A percentile compares a stretch with the other conserved stretches of the same genome.
These are phyloP conservation scores for Malacoraja senta DNA, from an alignment of 2,797 vertebrate species.

Conservation along the genomic window DNA sequence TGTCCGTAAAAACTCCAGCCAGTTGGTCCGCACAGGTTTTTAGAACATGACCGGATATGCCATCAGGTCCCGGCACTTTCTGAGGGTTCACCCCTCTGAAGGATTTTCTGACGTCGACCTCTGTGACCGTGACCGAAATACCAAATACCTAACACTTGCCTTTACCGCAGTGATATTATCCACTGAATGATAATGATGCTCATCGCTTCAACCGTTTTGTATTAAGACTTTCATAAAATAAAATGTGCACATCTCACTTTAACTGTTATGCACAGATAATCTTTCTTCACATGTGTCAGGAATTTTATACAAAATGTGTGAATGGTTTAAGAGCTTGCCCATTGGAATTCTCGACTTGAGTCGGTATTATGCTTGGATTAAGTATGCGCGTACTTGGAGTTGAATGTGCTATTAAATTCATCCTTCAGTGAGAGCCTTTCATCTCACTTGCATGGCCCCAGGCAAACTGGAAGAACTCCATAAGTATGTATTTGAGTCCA, in stretches of 20 bases:
- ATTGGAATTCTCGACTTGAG: background rate
- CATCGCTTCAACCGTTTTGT: background rate
- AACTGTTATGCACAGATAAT: background rate
- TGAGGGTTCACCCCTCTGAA: too few relatives aligned
- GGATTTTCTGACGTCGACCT: too few relatives aligned
- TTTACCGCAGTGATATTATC: background rate
- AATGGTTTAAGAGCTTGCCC: background rate
- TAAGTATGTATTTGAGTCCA: background rate
- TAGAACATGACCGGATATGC: too few relatives aligned
- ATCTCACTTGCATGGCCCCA: background rate
- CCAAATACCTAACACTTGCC: background rate
- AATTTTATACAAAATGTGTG: background rate
- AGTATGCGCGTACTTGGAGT: background rate
- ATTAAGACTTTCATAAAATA: background rate
- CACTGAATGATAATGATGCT: background rate
- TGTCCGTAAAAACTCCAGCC: too few relatives aligned
- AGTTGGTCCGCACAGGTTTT: too few relatives aligned
- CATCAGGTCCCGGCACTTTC: too few relatives aligned
- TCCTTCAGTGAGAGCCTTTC: slow-evolving; percentile 5
- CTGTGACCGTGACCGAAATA: too few relatives aligned
- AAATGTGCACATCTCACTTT: background rate
- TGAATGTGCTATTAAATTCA: slow-evolving; percentile 15
- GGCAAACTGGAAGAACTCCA: background rate
- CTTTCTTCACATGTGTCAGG: background rate
- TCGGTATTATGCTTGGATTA: slow-evolving; percentile 30